Conservation (phyloP, 2,113 vertebrate species). For the Bos taurus region DNA sequence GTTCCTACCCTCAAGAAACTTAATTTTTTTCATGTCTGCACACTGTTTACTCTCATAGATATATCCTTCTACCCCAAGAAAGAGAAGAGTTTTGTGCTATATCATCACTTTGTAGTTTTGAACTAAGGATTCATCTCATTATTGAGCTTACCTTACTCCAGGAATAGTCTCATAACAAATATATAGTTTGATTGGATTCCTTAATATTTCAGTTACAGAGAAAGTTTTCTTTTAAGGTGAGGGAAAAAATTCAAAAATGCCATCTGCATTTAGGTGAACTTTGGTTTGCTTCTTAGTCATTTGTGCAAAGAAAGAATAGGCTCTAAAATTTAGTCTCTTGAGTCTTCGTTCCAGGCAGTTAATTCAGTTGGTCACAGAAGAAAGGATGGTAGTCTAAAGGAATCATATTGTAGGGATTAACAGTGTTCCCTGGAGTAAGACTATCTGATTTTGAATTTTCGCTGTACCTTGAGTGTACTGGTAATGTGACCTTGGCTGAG, state of each 20-base stretch:
- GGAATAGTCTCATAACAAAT: conserved; percentile 5
- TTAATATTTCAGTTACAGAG: neutral
- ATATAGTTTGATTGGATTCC: conserved; percentile 9
- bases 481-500: neutral
- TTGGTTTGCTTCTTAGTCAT: conserved; percentile 24
- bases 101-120: neutral
- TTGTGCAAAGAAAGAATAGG: neutral
- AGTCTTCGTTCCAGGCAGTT: neutral
- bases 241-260: neutral
- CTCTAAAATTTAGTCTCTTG: neutral
- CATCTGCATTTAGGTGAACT: neutral
- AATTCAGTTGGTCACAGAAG: neutral
- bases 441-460: neutral
- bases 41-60: neutral
- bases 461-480: neutral
- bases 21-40: neutral
- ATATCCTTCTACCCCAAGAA: neutral
- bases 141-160: neutral
- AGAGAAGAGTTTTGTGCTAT: neutral
- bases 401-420: neutral
- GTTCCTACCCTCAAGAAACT: neutral
- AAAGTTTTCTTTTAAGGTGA: neutral
- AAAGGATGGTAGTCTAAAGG: neutral
- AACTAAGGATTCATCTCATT: neutral
- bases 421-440: neutral